Evolutionary conservation across 2,888 invertebrate species (phyloP).

Genomic region (Drosophila sordidula): DNA sequence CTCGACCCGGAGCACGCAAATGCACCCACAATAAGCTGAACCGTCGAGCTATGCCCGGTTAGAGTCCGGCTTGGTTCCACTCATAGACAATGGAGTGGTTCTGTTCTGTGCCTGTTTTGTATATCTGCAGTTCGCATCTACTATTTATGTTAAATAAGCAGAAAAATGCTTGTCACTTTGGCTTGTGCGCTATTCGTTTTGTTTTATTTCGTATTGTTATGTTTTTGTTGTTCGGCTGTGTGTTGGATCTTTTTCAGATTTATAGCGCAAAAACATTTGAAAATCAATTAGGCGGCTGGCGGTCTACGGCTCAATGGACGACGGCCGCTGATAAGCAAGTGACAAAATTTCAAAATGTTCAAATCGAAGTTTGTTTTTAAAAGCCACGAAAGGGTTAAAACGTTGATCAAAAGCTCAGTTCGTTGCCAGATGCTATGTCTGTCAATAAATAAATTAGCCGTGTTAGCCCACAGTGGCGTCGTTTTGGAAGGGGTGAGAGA

Average conservation of each 20-base stretch:
- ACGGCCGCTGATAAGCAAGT: constrained; percentile 66
- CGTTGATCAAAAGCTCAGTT: constrained; percentile 47
- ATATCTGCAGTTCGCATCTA: constrained; percentile 71
- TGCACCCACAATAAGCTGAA: constrained; percentile 52
- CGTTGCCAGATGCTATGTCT: constrained; percentile 42
- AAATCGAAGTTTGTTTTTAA: constrained; percentile 34
- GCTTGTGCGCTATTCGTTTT: constrained; percentile 37
- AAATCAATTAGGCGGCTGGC: constrained; percentile 70
- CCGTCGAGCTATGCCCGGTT: constrained; percentile 8
- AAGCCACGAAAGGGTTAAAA: constrained; percentile 39
- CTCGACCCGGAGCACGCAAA: constrained; percentile 33
- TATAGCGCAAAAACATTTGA: constrained; percentile 72
- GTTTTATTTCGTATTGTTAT: constrained; percentile 32
- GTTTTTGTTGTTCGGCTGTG: constrained; percentile 8
- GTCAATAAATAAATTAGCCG: constrained; percentile 60
- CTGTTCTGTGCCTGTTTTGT: constrained; percentile 26
- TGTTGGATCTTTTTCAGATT: constrained; percentile 53
- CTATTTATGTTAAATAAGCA: constrained; percentile 71
- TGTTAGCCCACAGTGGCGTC: constrained; percentile 26
- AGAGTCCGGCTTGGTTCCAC: constrained; percentile 4
- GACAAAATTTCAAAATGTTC: constrained; percentile 59
- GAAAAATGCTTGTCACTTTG: constrained; percentile 65
- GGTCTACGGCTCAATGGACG: constrained; percentile 36
- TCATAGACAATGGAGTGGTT: constrained; percentile 34
- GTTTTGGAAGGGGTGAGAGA: constrained; percentile 1